phyloP scores from a whole-genome alignment of 2,113 vertebrate species.

The Ondatra zibethicus region DNA sequence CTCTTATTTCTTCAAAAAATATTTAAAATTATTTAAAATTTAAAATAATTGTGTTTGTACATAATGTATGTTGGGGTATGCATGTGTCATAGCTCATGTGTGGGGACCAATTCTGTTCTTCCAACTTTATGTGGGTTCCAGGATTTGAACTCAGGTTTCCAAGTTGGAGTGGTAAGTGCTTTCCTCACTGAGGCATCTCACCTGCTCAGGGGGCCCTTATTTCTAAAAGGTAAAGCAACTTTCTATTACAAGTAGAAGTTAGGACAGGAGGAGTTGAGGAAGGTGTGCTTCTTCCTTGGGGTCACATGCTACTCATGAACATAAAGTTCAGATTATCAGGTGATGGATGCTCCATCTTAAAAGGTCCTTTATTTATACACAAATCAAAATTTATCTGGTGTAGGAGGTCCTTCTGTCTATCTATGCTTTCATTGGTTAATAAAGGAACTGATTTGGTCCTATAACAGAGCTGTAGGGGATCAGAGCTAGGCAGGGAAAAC shows the following conservation, averaged over 20 bases:
- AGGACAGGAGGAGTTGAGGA: not conserved
- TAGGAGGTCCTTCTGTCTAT: no score
- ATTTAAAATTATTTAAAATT: not conserved
- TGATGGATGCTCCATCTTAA: not conserved
- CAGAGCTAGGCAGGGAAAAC: no score
- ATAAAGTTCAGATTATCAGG: not conserved
- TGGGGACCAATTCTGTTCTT: not conserved
- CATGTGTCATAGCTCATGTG: not conserved
- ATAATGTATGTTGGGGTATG: not conserved
- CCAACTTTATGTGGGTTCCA: not conserved
- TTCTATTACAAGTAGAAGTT: slow-evolving; percentile 6
- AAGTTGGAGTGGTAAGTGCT: not conserved
- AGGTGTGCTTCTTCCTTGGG: not conserved
- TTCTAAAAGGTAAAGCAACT: slow-evolving; percentile 32
- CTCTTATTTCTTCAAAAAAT: not conserved
- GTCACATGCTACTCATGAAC: not conserved
- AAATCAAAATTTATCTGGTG: not conserved
- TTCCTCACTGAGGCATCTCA: not conserved
- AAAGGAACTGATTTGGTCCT: no score
- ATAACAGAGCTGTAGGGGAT: no score
- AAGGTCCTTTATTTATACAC: not conserved
- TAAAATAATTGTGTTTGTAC: not conserved
- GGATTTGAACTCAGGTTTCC: not conserved
- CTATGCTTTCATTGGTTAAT: no score
- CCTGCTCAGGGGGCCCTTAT: not conserved